Conservation (phyloP, 92 coral and sea anemone species). For the Isaurus tuberculatus region DNA sequence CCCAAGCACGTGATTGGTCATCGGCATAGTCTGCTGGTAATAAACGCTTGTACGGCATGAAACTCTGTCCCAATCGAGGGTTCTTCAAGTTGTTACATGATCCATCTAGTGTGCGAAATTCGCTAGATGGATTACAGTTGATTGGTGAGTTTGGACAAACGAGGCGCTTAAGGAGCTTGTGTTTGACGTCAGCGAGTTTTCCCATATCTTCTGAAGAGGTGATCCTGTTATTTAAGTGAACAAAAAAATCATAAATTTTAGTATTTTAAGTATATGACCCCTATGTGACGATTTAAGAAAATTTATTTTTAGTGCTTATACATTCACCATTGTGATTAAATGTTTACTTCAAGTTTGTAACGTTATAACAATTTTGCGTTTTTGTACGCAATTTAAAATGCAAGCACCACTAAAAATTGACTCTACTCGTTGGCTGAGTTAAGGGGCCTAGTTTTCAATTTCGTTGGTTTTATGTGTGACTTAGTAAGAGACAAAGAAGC, state of each 20-base stretch:
- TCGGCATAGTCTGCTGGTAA: conserved; percentile 59
- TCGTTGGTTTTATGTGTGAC: too few relatives aligned
- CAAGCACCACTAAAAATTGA: too few relatives aligned
- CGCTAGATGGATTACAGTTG: not conserved
- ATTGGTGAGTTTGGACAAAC: not conserved
- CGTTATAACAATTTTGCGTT: too few relatives aligned
- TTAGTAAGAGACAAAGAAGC: too few relatives aligned
- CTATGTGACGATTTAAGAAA: too few relatives aligned
- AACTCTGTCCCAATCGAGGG: conserved; percentile 47
- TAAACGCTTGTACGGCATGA: conserved; percentile 47
- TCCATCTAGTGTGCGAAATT: conserved; percentile 53
- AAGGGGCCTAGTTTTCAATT: too few relatives aligned
- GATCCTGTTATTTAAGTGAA: not conserved
- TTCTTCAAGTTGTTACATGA: conserved; percentile 46
- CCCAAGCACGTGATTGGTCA: conserved; percentile 49
- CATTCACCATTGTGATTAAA: too few relatives aligned
- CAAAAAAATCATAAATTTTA: not conserved
- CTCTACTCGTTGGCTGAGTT: too few relatives aligned
- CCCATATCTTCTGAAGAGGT: not conserved
- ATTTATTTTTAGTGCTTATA: too few relatives aligned
- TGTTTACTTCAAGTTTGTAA: too few relatives aligned
- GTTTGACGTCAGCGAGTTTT: conserved; percentile 30
- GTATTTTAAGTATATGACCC: too few relatives aligned
- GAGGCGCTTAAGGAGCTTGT: conserved; percentile 14
- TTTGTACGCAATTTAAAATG: too few relatives aligned